These are phyloP conservation scores for Toxotes jaculatrix DNA, from an alignment of 2,113 vertebrate species.

Conservation along the genomic window DNA sequence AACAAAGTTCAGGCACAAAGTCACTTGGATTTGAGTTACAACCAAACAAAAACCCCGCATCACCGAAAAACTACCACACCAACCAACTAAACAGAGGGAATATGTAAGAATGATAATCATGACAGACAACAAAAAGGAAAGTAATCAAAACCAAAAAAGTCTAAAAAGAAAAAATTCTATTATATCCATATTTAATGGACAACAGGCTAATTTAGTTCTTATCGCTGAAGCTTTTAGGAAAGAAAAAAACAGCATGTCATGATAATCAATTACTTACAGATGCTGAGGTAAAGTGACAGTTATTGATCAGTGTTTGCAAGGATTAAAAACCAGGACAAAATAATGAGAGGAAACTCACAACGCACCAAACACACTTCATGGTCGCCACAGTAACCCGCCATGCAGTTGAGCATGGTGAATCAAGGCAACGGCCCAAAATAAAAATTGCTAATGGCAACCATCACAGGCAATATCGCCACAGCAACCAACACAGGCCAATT, in stretches of 20 bases:
- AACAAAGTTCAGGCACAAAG: constrained; percentile 84
- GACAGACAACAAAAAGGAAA: constrained; percentile 83
- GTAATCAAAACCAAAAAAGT: constrained; percentile 77
- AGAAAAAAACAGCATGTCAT: constrained; percentile 73
- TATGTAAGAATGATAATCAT: constrained; percentile 86
- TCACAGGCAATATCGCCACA: constrained; percentile 89
- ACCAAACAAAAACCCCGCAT: constrained; percentile 79
- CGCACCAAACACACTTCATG: constrained; percentile 88
- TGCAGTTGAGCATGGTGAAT: constrained; percentile 87
- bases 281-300: constrained; percentile 81
- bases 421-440: constrained; percentile 85
- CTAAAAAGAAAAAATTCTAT: constrained; percentile 63
- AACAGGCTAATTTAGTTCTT: constrained; percentile 50
- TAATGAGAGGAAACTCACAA: constrained; percentile 86
- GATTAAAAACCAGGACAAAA: constrained; percentile 82
- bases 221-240: constrained; percentile 50
- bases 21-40: constrained; percentile 80
- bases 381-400: constrained; percentile 87
- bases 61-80: constrained; percentile 84
- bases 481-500: constrained; percentile 89
- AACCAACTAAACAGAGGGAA: constrained; percentile 84
- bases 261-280: constrained; percentile 83
- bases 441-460: constrained; percentile 87
- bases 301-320: constrained; percentile 85
- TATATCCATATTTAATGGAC: constrained; percentile 63